Conservation (phyloP, 1,140 invertebrate genomes). For the Physella acuta region DNA sequence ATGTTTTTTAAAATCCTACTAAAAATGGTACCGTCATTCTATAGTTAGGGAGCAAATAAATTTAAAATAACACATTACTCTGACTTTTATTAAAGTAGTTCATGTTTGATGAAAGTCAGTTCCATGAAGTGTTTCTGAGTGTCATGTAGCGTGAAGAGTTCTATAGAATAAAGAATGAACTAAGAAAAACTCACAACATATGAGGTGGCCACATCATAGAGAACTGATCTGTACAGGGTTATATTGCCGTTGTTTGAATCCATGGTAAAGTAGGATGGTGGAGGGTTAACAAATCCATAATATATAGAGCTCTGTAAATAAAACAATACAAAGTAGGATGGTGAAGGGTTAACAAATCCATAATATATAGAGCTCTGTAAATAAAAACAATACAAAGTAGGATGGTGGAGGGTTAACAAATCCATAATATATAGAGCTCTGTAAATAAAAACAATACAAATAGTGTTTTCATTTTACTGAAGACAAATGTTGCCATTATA, state of each 20-base stretch:
- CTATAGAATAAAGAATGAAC: too few species aligned
- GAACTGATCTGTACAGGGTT: conserved; percentile 3
- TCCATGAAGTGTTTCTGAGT: too few species aligned
- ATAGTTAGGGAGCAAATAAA: too few species aligned
- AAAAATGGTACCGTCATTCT: too few species aligned
- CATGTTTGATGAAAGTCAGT: too few species aligned
- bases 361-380: conserved; percentile 15
- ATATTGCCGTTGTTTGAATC: conserved; percentile 10
- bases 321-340: conserved; percentile 17
- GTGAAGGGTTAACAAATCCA: conserved; percentile 12
- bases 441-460: conserved; percentile 2
- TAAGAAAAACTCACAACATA: conserved; percentile 21
- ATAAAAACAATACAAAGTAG: conserved; percentile 7
- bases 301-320: conserved; percentile 13
- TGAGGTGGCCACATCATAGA: neutral
- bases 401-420: conserved; percentile 15
- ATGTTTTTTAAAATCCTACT: too few species aligned
- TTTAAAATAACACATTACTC: too few species aligned
- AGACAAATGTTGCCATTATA: neutral
- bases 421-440: conserved; percentile 16
- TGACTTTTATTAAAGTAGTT: too few species aligned
- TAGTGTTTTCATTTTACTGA: neutral
- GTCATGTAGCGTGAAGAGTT: too few species aligned
- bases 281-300: conserved; percentile 15
- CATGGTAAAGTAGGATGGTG: conserved; percentile 16